A percentile compares a stretch with the other conserved stretches of the same genome.
These are phyloP conservation scores for Heliconius sara DNA, from an alignment of 2,888 invertebrate species.

Conservation along the genomic window DNA sequence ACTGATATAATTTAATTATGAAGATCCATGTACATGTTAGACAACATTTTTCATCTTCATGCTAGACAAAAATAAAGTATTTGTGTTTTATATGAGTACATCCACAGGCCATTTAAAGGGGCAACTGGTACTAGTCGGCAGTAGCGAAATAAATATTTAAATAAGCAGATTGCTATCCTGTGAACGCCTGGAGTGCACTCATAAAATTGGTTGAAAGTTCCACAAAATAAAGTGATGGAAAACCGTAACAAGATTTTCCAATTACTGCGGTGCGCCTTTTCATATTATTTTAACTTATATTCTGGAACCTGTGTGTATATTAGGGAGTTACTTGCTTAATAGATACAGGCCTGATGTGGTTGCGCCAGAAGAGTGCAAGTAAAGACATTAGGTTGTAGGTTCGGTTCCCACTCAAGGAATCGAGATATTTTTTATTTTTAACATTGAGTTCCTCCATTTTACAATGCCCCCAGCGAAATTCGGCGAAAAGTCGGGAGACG, in stretches of 20 bases:
- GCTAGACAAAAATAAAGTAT: conserved; percentile 16
- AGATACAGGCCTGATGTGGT: too few relatives aligned
- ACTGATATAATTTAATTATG: neutral
- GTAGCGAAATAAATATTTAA: conserved; percentile 32
- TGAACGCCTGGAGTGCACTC: conserved; percentile 30
- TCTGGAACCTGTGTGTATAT: neutral
- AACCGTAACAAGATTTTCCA: conserved; percentile 33
- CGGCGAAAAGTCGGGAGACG: too few relatives aligned
- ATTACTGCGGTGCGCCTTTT: conserved; percentile 23
- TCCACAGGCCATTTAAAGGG: conserved; percentile 21
- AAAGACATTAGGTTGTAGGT: too few relatives aligned
- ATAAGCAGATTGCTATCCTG: conserved; percentile 33
- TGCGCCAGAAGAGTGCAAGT: too few relatives aligned
- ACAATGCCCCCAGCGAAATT: too few relatives aligned
- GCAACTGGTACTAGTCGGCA: conserved; percentile 12
- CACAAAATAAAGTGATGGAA: conserved; percentile 27
- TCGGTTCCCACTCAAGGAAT: too few relatives aligned
- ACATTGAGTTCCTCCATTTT: too few relatives aligned
- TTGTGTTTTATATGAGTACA: neutral
- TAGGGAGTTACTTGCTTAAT: neutral
- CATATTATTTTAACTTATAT: conserved; percentile 2
- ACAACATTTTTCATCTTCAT: neutral
- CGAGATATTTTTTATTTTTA: too few relatives aligned
- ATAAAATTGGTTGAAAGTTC: conserved; percentile 24
- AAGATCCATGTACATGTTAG: neutral